phyloP scores from a whole-genome alignment of 2,888 invertebrate genomes.

The Agrochola lychnidis region DNA sequence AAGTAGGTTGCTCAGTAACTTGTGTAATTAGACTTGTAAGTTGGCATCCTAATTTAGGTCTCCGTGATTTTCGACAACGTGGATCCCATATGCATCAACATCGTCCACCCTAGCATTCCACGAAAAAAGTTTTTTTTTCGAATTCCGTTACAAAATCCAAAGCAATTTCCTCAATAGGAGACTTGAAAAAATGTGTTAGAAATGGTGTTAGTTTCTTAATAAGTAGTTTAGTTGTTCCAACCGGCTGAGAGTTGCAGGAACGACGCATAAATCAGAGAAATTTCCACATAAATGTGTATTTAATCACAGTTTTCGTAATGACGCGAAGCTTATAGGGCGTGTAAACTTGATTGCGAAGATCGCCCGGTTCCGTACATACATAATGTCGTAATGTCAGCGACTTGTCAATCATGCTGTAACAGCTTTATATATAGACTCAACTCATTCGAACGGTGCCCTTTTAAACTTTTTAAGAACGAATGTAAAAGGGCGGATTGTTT shows the following conservation, averaged over 20 bases:
- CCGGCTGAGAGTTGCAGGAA: conserved; percentile 3
- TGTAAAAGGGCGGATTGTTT: not conserved
- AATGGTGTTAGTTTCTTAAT: conserved; percentile 23
- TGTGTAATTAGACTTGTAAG: not conserved
- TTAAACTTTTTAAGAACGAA: conserved; percentile 4
- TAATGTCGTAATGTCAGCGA: conserved; percentile 60
- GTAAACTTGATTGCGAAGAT: conserved; percentile 65
- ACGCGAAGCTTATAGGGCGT: conserved; percentile 57
- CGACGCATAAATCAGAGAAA: conserved; percentile 43
- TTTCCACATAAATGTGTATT: conserved; percentile 58
- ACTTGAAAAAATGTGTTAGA: no score
- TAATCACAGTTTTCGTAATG: conserved; percentile 63
- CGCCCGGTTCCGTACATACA: conserved; percentile 44
- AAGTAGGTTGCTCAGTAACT: not conserved
- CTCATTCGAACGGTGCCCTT: conserved; percentile 22
- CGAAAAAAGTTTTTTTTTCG: no score
- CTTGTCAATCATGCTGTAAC: conserved; percentile 57
- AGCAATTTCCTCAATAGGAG: not conserved
- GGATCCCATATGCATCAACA: not conserved
- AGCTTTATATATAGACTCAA: conserved; percentile 25
- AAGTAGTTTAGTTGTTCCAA: not conserved
- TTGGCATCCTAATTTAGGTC: not conserved
- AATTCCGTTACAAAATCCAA: not conserved
- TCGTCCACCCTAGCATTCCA: not conserved
- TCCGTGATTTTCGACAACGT: not conserved